phyloP scores from a whole-genome alignment of 2,113 vertebrate species.

The Panurus biarmicus region DNA sequence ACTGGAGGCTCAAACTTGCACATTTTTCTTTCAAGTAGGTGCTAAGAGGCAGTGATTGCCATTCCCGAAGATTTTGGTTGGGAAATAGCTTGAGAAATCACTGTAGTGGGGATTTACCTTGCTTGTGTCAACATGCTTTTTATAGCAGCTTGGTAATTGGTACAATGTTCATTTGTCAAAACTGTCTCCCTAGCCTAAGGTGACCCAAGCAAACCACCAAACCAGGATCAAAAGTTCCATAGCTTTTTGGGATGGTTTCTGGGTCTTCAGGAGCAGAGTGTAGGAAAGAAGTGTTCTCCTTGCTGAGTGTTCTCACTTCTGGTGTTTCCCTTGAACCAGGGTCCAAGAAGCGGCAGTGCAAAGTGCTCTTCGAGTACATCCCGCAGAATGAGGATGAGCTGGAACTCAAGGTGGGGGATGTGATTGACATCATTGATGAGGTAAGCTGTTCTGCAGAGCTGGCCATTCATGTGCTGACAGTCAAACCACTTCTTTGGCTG shows the following conservation, averaged over 20 bases:
- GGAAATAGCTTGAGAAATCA: conserved; percentile 20
- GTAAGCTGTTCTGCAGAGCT: conserved; percentile 63
- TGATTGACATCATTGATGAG: conserved; percentile 88
- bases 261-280: background rate
- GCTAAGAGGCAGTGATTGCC: background rate
- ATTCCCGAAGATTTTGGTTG: background rate
- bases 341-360: conserved; percentile 85
- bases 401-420: conserved; percentile 85
- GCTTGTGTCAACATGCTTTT: background rate
- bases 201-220: background rate
- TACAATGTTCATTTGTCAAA: background rate
- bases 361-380: conserved; percentile 83
- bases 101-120: background rate
- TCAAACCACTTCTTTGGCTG: background rate
- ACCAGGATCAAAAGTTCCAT: background rate
- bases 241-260: background rate
- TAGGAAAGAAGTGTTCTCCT: background rate
- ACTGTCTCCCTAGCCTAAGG: background rate
- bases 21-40: background rate
- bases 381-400: conserved; percentile 94
- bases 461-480: background rate
- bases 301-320: background rate
- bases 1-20: background rate
- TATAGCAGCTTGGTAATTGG: background rate
- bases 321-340: conserved; percentile 63